Base-by-base conservation (phyloP, 2,797 vertebrate species). In the Rhinella marina region DNA sequence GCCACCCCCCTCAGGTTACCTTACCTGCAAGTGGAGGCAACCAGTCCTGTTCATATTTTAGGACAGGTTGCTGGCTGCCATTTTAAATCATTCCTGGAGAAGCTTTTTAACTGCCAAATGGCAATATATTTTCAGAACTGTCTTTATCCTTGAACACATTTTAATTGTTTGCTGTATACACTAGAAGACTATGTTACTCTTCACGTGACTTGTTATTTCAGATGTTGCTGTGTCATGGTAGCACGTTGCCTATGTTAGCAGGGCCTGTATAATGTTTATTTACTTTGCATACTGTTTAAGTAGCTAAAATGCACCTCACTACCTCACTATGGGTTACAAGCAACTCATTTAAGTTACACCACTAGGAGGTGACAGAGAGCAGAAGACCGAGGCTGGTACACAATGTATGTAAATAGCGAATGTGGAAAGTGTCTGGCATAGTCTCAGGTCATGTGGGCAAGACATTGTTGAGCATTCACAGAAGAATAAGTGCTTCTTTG, bases 391-490 rank as follows among this genome's bases (percentile, higher is more conserved):
- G 88, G 11, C 84, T 84, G 81, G 79, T 78, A 86, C 72, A 75
- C 59, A 50, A 3, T 21, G 14, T 83, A 54, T 84, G 32, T 25
- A n/a, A 32, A 64, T 29, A 48, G 27, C 81, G 56, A 86, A 25
- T 86, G 79, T 76, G 61, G 54, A 27, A 68, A 76, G 64, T 68
- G 23, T 81, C 80, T 86, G 84, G 80, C 84, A 89, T 13, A 52
- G 48, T 75, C 48, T 86, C 59, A 70, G 82, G 81, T 83, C 81
- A 78, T 83, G 85, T 86, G 85, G 81, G 85, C 84, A 81, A 86
- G 75, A 84, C 85, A 89, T 85, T 84, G 82, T 62, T 32, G 56
- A 32, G 64, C 81, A 84, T 86, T 89, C 80, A 89, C 59, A 62
- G 41, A 73, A 75, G 54, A 57, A 84, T 86, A 82, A 83, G 54